Evolutionary conservation across 2,888 invertebrate species (phyloP).

Genomic region (Eucera pruinosa): DNA sequence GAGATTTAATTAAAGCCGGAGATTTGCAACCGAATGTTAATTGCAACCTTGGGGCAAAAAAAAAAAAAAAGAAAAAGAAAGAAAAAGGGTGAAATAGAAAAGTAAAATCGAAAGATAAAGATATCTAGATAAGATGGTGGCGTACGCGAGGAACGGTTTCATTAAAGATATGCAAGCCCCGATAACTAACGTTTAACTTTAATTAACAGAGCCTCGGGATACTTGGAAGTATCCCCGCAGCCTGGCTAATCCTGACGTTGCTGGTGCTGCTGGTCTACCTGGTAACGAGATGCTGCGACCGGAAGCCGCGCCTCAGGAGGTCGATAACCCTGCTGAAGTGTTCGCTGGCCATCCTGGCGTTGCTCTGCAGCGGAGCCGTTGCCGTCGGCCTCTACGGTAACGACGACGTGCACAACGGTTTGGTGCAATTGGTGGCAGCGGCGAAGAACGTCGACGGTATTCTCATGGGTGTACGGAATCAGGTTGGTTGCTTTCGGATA

Average conservation of each 20-base stretch:
- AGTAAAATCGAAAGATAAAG: background rate
- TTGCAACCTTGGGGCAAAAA: no score
- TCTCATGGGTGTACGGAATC: constrained; percentile 92
- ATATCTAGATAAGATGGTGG: background rate
- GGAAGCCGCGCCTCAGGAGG: constrained; percentile 94
- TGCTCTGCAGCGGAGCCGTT: constrained; percentile 95
- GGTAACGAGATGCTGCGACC: constrained; percentile 97
- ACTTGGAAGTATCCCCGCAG: constrained; percentile 96
- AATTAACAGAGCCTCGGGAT: constrained; percentile 93
- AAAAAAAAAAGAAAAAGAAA: background rate
- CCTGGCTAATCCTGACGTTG: constrained; percentile 95
- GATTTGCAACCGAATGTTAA: background rate
- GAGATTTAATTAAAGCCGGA: constrained; percentile 22
- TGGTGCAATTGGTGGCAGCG: constrained; percentile 92
- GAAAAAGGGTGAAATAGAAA: background rate
- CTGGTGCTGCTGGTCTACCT: constrained; percentile 95
- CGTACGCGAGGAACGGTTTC: background rate
- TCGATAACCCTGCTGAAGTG: constrained; percentile 94
- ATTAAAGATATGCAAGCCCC: constrained; percentile 12
- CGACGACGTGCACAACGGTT: constrained; percentile 93
- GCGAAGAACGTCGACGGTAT: constrained; percentile 92
- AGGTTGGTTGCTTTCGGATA: constrained; percentile 85
- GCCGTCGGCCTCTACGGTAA: constrained; percentile 97
- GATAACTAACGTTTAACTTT: constrained; percentile 34
- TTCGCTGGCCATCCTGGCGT: constrained; percentile 91